Evolutionary conservation across 2,113 vertebrate genomes (phyloP).

Genomic region (Eidolon helvum): DNA sequence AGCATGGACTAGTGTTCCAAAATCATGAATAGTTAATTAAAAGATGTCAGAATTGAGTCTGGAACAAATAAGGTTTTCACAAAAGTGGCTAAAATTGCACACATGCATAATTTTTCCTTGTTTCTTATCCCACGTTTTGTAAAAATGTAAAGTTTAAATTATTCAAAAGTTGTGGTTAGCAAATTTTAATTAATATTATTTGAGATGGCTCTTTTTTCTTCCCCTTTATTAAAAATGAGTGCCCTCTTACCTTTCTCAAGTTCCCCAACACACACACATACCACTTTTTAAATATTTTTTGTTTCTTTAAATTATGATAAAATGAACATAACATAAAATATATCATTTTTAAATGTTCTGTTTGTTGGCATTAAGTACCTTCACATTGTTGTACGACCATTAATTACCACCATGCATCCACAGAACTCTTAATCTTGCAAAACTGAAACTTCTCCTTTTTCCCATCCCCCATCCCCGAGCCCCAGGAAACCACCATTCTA

Average conservation of each 20-base stretch:
- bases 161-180: neutral
- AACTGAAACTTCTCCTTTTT: neutral
- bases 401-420: too few relatives aligned
- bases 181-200: neutral
- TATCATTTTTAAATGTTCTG: neutral
- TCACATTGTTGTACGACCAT: neutral
- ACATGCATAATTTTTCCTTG: neutral
- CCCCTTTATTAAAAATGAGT: neutral
- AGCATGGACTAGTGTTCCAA: neutral
- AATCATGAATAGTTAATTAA: constrained; percentile 8
- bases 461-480: accelerated
- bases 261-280: neutral
- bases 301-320: neutral
- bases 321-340: neutral
- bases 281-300: neutral
- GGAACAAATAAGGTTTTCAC: neutral
- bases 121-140: neutral
- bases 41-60: neutral
- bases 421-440: neutral
- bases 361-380: neutral
- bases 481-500: neutral
- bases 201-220: neutral
- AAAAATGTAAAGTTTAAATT: neutral
- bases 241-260: accelerated
- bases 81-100: neutral